These are phyloP conservation scores for Syngnathus rostellatus DNA, from an alignment of 2,797 vertebrate genomes.

Conservation along the genomic window DNA sequence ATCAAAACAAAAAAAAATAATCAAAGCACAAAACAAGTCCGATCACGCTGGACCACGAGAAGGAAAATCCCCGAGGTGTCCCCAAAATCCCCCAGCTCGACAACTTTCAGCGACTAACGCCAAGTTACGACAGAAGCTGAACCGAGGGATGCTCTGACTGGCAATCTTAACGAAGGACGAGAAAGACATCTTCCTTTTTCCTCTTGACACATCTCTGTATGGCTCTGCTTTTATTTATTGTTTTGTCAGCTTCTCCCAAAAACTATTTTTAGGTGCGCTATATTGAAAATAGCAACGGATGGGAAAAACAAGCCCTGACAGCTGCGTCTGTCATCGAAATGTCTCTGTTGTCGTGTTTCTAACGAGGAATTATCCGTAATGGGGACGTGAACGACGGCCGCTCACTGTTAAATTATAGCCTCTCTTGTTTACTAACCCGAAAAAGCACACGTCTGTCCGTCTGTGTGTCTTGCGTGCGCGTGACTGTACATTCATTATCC, in stretches of 20 bases:
- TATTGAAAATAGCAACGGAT: slow-evolving; percentile 35
- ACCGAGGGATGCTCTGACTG: slow-evolving; percentile 16
- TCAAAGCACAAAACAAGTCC: background rate
- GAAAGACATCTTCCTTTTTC: slow-evolving; percentile 22
- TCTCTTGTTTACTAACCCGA: slow-evolving; percentile 50
- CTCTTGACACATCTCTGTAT: slow-evolving; percentile 32
- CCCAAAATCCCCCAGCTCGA: slow-evolving; percentile 25
- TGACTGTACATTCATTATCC: slow-evolving; percentile 28
- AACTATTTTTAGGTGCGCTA: slow-evolving; percentile 56
- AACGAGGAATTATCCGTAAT: slow-evolving; percentile 34
- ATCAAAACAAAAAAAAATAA: background rate
- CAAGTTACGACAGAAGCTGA: background rate
- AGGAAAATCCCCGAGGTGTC: slow-evolving; percentile 27
- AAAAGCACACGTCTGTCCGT: slow-evolving; percentile 48
- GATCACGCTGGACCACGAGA: slow-evolving; percentile 14
- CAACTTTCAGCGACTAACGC: slow-evolving; percentile 16
- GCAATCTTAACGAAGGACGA: slow-evolving; percentile 41
- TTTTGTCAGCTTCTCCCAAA: slow-evolving; percentile 41
- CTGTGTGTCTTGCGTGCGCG: slow-evolving; percentile 36
- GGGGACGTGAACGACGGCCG: slow-evolving; percentile 53
- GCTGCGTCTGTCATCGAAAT: slow-evolving; percentile 25
- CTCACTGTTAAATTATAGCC: slow-evolving; percentile 61
- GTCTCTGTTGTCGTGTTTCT: slow-evolving; percentile 35
- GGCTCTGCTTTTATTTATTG: slow-evolving; percentile 26
- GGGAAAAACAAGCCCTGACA: slow-evolving; percentile 20